Evolutionary conservation across 2,888 invertebrate genomes (phyloP), one percentile per base, ranked within the genome.

Genomic region (Drosophila subquinaria): DNA sequence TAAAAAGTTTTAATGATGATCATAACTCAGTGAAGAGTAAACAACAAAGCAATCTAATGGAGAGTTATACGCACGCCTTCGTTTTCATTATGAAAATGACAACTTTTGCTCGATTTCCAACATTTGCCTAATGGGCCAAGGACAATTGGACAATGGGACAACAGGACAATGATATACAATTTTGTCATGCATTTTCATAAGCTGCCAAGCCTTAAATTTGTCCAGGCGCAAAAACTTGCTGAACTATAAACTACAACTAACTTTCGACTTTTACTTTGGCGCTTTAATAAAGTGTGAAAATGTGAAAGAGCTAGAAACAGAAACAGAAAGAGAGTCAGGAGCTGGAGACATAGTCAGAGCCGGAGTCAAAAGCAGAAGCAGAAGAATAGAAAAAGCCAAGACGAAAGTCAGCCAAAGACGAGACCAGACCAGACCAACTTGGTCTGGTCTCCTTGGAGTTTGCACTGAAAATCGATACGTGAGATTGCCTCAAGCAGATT

Each of bases 241-340:
- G 42, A 73, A 82, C 84, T 87, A 72, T 63, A 85, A 86, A 88
- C 82, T 85, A 73, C 72, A 79, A 82, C 69, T 69, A 86, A 82
- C 69, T 83, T 87, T 77, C 72, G 84, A 81, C 89, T 83, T 81
- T 83, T 77, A 83, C 82, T 88, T 89, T 77, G 66, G 71, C 56
- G 77, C 89, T 89, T 89, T 88, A 89, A 89, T 89, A 84, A 89
- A 84, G 83, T 89, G 83, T 88, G 83, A 84, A 82, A 84, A 89
- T 89, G 82, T 73, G 69, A 53, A 81, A 75, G 40, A 50, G 52
- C 17, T n/a, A 36, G 45, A 30, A 42, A 35, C 43, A 30, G 47
- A 15, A 40, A 30, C 33, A 51, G 52, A 45, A 52, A 52, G 45
- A 23, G 43, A 36, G 33, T 5, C 33, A 11, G n/a, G n/a, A 33